phyloP scores from a whole-genome alignment of 2,797 vertebrate genomes.

The Lutjanus argentimaculatus region DNA sequence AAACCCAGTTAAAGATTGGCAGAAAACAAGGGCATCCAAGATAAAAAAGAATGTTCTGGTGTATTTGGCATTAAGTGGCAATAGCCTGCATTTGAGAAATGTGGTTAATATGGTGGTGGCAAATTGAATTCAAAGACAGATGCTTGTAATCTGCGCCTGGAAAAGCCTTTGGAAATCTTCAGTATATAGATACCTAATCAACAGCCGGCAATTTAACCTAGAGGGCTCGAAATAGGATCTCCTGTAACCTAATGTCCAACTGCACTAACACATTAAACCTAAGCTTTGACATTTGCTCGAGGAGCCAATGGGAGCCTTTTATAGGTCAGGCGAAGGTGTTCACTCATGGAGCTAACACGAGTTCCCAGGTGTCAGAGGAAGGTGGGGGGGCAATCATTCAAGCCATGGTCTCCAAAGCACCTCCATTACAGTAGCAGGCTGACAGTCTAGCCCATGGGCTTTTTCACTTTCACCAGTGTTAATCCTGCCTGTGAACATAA shows the following conservation, averaged over 20 bases:
- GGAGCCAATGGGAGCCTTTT: slow-evolving; percentile 63
- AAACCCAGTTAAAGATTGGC: slow-evolving; percentile 47
- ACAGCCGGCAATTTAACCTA: slow-evolving; percentile 41
- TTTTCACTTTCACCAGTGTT: slow-evolving; percentile 60
- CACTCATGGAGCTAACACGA: slow-evolving; percentile 76
- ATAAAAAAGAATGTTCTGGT: slow-evolving; percentile 1
- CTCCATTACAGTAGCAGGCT: slow-evolving; percentile 70
- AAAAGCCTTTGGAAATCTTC: slow-evolving; percentile 63
- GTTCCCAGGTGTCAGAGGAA: slow-evolving; percentile 71
- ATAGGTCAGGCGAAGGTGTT: slow-evolving; percentile 77
- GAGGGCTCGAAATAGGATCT: slow-evolving; percentile 56
- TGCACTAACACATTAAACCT: slow-evolving; percentile 57
- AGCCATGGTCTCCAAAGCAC: slow-evolving; percentile 62
- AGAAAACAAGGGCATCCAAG: slow-evolving; percentile 38
- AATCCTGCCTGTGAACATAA: slow-evolving; percentile 69
- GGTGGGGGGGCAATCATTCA: slow-evolving; percentile 52
- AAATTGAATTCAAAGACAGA: slow-evolving; percentile 82
- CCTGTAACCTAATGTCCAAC: slow-evolving; percentile 55
- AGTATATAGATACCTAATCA: slow-evolving; percentile 56
- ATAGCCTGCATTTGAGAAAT: slow-evolving; percentile 71
- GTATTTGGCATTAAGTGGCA: slow-evolving; percentile 60
- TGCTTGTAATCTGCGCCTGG: slow-evolving; percentile 72
- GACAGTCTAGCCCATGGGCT: slow-evolving; percentile 67
- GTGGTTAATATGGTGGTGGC: slow-evolving; percentile 68
- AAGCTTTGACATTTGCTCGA: slow-evolving; percentile 68